Base-by-base conservation (phyloP, 2,113 vertebrate species). In the Ageneiosus marmoratus region DNA sequence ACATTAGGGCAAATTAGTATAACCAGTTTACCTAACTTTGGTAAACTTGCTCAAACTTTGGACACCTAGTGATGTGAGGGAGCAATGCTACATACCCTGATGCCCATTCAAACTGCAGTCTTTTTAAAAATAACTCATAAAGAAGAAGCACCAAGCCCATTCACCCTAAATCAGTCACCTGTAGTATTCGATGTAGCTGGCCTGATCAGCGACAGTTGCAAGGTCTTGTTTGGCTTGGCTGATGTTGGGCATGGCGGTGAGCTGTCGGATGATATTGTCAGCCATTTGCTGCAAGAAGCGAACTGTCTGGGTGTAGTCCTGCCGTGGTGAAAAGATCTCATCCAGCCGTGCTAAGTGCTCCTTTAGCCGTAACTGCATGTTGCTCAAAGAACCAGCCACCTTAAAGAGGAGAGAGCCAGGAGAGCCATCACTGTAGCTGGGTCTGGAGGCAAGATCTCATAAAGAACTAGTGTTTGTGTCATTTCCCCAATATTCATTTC, bases 271-370 rank as follows among this genome's bases (percentile, higher is more conserved):
- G 5, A 98, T 90, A 87, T 89, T 94, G 89, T 90, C 77, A 0
- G 96, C 92, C 95, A 96, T 94, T 90, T 96, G 94, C 92, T 95
- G 94, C 83, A 96, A 84, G 89, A 96, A 96, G 89, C 90, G 94
- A 87, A 99, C 91, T 0, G 92, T 93, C 91, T 97, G 95, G 53
- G 96, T 88, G 70, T 96, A 97, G 63, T 98, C 96, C 0, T 89
- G 46, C 29, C 92, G 93, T 0, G 91, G 2, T 0, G 97, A 93
- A 48, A 99, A 95, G 82, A 97, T 94, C 93, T 99, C 97, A 2
- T 94, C 94, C 88, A 99, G 92, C 4, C 93, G 94, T 0, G 89
- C 93, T 88, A 99, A 89, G 89, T 97, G 96, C 89, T 94, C 95
- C 80, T 96, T 95, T 55, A 99, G 88, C 34, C 89, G 93, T 16